phyloP scores from a whole-genome alignment of 2,797 vertebrate species.

The Limnodromus scolopaceus region DNA sequence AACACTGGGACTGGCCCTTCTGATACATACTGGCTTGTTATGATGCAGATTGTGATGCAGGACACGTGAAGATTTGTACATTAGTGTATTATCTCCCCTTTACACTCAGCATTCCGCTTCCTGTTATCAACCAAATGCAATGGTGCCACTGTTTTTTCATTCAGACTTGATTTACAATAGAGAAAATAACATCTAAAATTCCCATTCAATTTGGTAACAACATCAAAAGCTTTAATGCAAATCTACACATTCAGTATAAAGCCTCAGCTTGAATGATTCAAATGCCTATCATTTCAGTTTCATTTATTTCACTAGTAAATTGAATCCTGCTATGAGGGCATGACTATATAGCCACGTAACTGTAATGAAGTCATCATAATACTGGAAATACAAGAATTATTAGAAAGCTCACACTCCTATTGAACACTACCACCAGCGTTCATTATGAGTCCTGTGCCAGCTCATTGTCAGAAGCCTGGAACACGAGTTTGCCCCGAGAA shows the following conservation, averaged over 20 bases:
- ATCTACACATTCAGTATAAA: not conserved
- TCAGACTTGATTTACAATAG: not conserved
- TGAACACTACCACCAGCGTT: not conserved
- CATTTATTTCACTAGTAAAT: not conserved
- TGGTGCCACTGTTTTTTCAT: not conserved
- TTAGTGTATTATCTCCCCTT: not conserved
- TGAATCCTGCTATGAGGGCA: not conserved
- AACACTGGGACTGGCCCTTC: not conserved
- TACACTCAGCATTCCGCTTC: not conserved
- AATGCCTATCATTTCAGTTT: not conserved
- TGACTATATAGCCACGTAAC: not conserved
- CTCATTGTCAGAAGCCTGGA: not conserved
- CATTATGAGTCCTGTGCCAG: not conserved
- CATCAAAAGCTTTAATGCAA: not conserved
- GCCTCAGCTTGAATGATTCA: not conserved
- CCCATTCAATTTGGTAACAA: not conserved
- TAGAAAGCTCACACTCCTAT: not conserved
- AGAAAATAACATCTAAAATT: not conserved
- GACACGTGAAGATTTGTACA: not conserved
- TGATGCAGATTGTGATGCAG: not conserved
- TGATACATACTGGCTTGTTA: not conserved
- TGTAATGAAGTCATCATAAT: not conserved
- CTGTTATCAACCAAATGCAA: not conserved
- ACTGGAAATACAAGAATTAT: not conserved
- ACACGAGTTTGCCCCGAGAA: not conserved